Percentiles rank a stretch among this genome's conserved stretches.
phyloP scores from a whole-genome alignment of 2,797 vertebrate genomes.

The Yasuhikotakia modesta region DNA sequence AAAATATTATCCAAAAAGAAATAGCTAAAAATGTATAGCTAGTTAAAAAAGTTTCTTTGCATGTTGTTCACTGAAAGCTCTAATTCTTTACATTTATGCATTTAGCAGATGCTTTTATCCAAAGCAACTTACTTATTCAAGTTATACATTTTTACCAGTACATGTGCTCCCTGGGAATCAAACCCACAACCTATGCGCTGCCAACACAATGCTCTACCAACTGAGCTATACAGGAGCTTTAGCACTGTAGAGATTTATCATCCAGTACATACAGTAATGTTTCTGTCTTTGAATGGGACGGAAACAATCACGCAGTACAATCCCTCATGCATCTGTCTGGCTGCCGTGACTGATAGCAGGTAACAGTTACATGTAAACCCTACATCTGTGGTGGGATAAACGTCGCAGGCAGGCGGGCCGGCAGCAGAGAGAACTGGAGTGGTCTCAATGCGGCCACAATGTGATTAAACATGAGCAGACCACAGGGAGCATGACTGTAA shows the following conservation, averaged over 20 bases:
- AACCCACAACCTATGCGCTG: no score
- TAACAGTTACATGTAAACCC: slow-evolving; percentile 30
- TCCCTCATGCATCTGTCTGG: neutral
- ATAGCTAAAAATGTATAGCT: no score
- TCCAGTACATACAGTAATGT: neutral
- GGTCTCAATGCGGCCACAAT: neutral
- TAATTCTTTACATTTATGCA: no score
- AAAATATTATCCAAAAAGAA: neutral
- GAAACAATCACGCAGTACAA: neutral
- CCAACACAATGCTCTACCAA: no score
- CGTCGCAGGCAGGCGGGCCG: neutral
- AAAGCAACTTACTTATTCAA: no score
- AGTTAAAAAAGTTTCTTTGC: no score
- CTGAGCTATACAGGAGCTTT: no score
- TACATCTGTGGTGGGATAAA: neutral
- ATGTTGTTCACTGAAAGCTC: neutral
- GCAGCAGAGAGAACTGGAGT: slow-evolving; percentile 14
- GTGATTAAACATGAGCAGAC: slow-evolving; percentile 50
- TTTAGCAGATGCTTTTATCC: no score
- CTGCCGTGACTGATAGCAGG: neutral
- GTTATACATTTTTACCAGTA: no score
- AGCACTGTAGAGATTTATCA: no score
- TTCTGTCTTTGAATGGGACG: neutral
- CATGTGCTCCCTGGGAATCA: no score
- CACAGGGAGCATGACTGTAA: slow-evolving; percentile 47